phyloP scores from a whole-genome alignment of 2,888 invertebrate species.

The Spodoptera picta region DNA sequence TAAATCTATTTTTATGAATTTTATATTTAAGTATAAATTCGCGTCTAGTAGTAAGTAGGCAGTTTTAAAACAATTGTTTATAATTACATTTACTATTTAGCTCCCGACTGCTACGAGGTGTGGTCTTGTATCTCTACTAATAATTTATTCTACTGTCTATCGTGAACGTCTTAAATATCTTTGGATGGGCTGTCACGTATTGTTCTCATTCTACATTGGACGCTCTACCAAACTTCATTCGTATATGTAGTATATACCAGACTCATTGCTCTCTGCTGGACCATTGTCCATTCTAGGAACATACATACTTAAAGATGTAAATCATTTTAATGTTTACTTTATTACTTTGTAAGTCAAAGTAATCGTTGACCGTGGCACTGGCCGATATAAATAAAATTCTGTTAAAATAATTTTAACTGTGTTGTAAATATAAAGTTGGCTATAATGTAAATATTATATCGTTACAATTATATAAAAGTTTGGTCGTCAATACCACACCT shows the following conservation, averaged over 20 bases:
- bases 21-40: slow-evolving; percentile 88
- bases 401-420: background rate
- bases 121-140: slow-evolving; percentile 58
- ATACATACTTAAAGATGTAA: slow-evolving; percentile 34
- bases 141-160: slow-evolving; percentile 42
- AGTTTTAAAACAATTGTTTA: slow-evolving; percentile 86
- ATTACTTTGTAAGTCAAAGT: too few species aligned
- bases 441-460: slow-evolving; percentile 17
- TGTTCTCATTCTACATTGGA: slow-evolving; percentile 48
- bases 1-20: slow-evolving; percentile 87
- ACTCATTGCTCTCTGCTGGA: slow-evolving; percentile 32
- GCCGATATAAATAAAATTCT: too few species aligned
- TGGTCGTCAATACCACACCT: slow-evolving; percentile 68
- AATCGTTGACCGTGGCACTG: too few species aligned
- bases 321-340: slow-evolving; percentile 10
- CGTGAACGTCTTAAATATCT: slow-evolving; percentile 36
- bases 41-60: slow-evolving; percentile 87
- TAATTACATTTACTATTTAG: slow-evolving; percentile 77
- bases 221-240: slow-evolving; percentile 27
- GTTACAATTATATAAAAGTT: slow-evolving; percentile 40
- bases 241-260: slow-evolving; percentile 13
- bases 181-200: slow-evolving; percentile 54
- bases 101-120: slow-evolving; percentile 69
- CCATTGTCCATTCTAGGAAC: slow-evolving; percentile 42
- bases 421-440: slow-evolving; percentile 21